Base-by-base conservation (phyloP, 2,797 vertebrate genomes). In the Channallabes apus region DNA sequence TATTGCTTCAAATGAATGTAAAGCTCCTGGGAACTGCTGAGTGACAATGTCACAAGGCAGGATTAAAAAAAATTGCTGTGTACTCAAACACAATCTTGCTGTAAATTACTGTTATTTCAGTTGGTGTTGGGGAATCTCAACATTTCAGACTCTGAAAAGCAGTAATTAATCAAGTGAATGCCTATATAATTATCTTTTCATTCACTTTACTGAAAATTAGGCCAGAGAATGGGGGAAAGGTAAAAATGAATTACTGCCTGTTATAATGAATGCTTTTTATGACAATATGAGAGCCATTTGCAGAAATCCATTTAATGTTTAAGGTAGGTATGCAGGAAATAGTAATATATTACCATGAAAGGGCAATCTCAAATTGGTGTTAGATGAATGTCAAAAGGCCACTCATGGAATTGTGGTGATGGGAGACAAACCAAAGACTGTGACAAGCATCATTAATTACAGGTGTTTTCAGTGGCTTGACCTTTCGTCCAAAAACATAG, bases 391-490 rank as follows among this genome's bases (percentile, higher is more conserved):
- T 92, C 87, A 89, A 3, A 35, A 85, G 32, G 27, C n/a, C 24
- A 83, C 20, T 46, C n/a, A 2, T 24, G 68, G 75, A 72, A 82
- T 32, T 29, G 61, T 20, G 46, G 38, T 41, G 65, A 29, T 54
- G 8, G 61, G 78, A 89, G 91, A 88, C 92, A 91, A 89, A 90
- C 92, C 88, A 91, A 91, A 92, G 85, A 88, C 87, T 82, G 82
- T 88, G 89, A 93, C 89, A 78, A 87, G 87, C 82, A 89, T 89
- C 88, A 91, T 94, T 95, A 93, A 93, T 90, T 88, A 90, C 82
- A 83, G 82, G 86, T 72, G 80, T 86, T 88, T 89, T 86, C 56
- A 87, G 88, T 87, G 87, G 85, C 20, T 54, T 91, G 92, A 92
- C 90, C 90, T 75, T 54, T 6, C 58, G 85, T 75, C 87, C 87